Evolutionary conservation across 1,140 invertebrate genomes (phyloP).

Genomic region (Magallana gigas): DNA sequence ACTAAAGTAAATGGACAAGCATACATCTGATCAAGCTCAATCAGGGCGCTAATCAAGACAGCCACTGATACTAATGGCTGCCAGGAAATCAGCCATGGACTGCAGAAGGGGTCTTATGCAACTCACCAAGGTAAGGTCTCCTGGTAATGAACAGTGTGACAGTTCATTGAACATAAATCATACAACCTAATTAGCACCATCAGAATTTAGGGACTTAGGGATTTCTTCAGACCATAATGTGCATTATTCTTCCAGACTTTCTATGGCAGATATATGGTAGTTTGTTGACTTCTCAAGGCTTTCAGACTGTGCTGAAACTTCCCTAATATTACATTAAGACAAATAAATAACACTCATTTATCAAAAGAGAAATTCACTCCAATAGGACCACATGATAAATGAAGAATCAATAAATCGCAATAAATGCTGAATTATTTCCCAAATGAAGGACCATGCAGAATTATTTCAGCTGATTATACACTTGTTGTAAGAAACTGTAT

Average conservation of each 20-base stretch:
- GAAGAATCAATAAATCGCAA: constrained; percentile 18
- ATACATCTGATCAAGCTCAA: neutral
- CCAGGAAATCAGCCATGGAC: constrained; percentile 12
- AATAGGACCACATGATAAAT: constrained; percentile 26
- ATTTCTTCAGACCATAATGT: neutral
- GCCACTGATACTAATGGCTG: neutral
- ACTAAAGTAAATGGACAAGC: constrained; percentile 1
- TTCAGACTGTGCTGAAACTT: neutral
- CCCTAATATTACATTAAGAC: neutral
- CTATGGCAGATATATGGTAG: too few relatives aligned
- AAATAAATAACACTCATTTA: neutral
- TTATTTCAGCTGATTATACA: neutral
- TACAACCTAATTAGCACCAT: constrained; percentile 4
- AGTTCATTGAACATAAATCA: neutral
- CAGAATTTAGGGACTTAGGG: neutral
- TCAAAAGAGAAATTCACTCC: neutral
- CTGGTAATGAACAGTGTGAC: neutral
- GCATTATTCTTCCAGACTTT: too few relatives aligned
- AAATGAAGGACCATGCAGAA: neutral
- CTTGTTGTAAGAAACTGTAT: neutral
- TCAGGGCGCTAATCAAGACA: neutral
- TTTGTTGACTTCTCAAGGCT: neutral
- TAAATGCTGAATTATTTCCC: constrained; percentile 21
- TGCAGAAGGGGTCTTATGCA: neutral
- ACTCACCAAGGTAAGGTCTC: neutral